Percentiles rank a stretch among this genome's conserved stretches.
These are phyloP conservation scores for Philotrypesis tridentata DNA, from an alignment of 1,140 invertebrate species.

Conservation along the genomic window DNA sequence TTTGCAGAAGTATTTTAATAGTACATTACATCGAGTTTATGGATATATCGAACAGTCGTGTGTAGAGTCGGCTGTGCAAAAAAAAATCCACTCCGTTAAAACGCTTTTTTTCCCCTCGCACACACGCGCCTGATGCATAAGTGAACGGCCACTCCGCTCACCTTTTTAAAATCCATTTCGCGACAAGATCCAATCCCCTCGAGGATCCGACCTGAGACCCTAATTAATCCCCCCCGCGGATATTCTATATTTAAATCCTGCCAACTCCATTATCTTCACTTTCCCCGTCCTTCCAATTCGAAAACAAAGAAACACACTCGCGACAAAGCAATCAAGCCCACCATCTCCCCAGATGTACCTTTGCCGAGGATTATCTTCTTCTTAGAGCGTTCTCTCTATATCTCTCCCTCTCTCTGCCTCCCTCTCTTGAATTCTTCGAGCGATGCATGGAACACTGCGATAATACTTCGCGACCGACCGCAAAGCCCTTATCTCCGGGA, in stretches of 20 bases:
- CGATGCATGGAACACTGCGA: not conserved
- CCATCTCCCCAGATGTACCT: not conserved
- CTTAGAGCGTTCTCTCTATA: not conserved
- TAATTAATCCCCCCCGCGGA: not conserved
- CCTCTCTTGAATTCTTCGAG: not conserved
- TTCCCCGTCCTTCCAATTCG: not conserved
- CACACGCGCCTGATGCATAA: too few species aligned
- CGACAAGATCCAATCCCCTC: not conserved
- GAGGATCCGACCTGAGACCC: not conserved
- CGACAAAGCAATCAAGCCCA: not conserved
- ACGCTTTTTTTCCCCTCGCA: too few species aligned
- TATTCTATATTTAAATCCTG: not conserved
- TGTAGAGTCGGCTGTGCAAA: too few species aligned
- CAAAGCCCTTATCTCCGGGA: not conserved
- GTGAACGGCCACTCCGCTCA: not conserved
- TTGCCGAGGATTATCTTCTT: not conserved
- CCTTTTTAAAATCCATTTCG: not conserved
- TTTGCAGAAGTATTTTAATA: too few species aligned
- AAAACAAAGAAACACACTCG: not conserved
- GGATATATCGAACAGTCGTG: too few species aligned
- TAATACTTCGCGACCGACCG: not conserved
- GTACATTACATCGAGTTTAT: not conserved
- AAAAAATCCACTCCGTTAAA: too few species aligned
- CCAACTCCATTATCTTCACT: not conserved
- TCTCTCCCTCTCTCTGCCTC: not conserved